Evolutionary conservation across 2,797 vertebrate genomes (phyloP).

Genomic region (Phataginus tricuspis): DNA sequence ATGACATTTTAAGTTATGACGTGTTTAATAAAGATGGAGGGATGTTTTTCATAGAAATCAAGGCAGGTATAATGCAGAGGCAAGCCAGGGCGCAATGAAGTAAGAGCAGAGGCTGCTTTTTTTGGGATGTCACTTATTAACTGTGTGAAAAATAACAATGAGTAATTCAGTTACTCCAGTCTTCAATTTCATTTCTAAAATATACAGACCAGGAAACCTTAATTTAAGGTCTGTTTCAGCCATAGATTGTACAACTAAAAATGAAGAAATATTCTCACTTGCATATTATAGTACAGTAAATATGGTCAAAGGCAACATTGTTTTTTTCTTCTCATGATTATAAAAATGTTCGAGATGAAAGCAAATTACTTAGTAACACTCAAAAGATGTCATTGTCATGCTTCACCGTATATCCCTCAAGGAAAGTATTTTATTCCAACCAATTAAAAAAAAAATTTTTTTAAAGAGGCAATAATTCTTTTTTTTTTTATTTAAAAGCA

Average conservation of each 20-base stretch:
- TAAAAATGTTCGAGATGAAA: neutral
- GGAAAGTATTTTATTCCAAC: neutral
- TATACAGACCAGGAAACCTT: neutral
- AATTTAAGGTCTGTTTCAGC: neutral
- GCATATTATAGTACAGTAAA: neutral
- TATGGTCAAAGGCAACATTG: neutral
- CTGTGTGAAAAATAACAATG: neutral
- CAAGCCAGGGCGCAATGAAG: neutral
- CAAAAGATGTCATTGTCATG: neutral
- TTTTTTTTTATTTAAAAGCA: neutral
- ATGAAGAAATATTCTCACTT: neutral
- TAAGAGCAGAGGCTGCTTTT: neutral
- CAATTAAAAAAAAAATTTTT: neutral
- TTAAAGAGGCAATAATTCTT: neutral
- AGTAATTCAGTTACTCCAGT: neutral
- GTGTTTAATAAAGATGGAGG: neutral
- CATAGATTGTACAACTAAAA: neutral
- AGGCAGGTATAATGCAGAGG: too few relatives aligned
- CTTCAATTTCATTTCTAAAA: neutral
- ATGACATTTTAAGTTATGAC: neutral
- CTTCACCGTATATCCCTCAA: neutral
- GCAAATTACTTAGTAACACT: neutral
- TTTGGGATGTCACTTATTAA: neutral
- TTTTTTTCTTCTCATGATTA: neutral
- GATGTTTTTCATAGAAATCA: neutral